Evolutionary conservation across 2,797 vertebrate species (phyloP), one percentile per base, ranked within the genome.

Genomic region (Meriones psammophilus): DNA sequence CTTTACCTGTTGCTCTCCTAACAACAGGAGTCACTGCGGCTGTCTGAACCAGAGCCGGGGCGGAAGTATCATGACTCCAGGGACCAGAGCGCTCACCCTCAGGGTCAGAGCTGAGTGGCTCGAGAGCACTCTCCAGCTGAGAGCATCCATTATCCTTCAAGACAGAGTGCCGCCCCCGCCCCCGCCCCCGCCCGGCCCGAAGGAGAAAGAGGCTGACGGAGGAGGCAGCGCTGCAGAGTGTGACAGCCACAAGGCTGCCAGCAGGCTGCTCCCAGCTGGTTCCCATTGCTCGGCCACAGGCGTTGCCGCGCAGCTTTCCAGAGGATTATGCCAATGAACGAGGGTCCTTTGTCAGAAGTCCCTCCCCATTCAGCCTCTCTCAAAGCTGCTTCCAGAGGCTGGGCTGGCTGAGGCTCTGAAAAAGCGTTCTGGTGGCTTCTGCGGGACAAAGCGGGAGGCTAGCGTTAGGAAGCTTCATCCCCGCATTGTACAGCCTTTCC

Each of bases 341-440:
- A 18, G 66, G 56, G 28, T 30, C 76, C 79, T 91, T 91, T 56
- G 74, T 93, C 87, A 79, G 78, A 94, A 85, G 54, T 46, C 42
- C 39, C n/a, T 46, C 66, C 54, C 69, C 64, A 33, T 84, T 20
- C 62, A 68, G 18, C 73, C 24, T 24, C 64, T 46, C 77, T 30
- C 69, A 90, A 92, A 96, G 81, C 88, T 46, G 33, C 64, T 68
- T 89, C 39, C 39, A 1, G 22, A 50, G 94, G 36, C 68, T 18
- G 84, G 28, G 68, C 46, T 36, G 50, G 69, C 17, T 7, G 39
- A 50, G 50, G 39, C 64, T 88, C 81, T 66, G 83, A 50, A 50
- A 14, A 74, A n/a, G 84, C 83, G 36, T 74, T 83, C 66, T 78
- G 69, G 46, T 54, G 22, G 73, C 26, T 33, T n/a, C 28, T 94